Conservation (phyloP, 2,888 invertebrate genomes). For the Maniola hyperantus region DNA sequence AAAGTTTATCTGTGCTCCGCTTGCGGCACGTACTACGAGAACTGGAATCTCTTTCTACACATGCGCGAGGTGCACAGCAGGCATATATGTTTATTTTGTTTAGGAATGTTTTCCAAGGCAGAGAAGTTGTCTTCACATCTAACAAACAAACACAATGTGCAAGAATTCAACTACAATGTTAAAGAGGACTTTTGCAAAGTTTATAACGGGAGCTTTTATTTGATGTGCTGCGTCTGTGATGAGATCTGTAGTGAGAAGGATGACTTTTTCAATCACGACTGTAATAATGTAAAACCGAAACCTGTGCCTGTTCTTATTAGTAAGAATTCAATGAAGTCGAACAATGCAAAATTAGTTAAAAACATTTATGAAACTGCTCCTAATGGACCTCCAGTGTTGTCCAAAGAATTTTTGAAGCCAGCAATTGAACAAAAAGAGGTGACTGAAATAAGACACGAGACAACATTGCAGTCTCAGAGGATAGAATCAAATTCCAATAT, state of each 20-base stretch:
- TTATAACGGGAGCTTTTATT: conserved; percentile 86
- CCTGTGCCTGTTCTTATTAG: conserved; percentile 77
- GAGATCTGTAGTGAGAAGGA: conserved; percentile 89
- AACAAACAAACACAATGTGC: conserved; percentile 89
- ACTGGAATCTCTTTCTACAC: conserved; percentile 93
- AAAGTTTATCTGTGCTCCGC: conserved; percentile 92
- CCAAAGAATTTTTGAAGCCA: conserved; percentile 54
- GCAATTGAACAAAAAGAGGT: conserved; percentile 58
- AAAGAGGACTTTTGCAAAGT: conserved; percentile 86
- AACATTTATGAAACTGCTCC: conserved; percentile 53
- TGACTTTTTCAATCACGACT: conserved; percentile 89
- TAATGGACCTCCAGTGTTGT: conserved; percentile 59
- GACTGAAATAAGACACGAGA: conserved; percentile 56
- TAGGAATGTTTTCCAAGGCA: conserved; percentile 91
- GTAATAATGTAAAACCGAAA: conserved; percentile 79
- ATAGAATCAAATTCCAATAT: conserved; percentile 45
- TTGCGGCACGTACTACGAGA: conserved; percentile 92
- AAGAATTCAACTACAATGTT: conserved; percentile 86
- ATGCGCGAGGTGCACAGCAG: conserved; percentile 92
- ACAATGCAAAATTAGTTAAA: conserved; percentile 60
- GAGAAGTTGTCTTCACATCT: conserved; percentile 91
- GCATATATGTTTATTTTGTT: conserved; percentile 91
- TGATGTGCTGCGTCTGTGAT: conserved; percentile 92
- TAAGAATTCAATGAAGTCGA: conserved; percentile 68
- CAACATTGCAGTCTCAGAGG: conserved; percentile 51